Evolutionary conservation across 1,140 invertebrate genomes (phyloP).

Genomic region (Homarus americanus): DNA sequence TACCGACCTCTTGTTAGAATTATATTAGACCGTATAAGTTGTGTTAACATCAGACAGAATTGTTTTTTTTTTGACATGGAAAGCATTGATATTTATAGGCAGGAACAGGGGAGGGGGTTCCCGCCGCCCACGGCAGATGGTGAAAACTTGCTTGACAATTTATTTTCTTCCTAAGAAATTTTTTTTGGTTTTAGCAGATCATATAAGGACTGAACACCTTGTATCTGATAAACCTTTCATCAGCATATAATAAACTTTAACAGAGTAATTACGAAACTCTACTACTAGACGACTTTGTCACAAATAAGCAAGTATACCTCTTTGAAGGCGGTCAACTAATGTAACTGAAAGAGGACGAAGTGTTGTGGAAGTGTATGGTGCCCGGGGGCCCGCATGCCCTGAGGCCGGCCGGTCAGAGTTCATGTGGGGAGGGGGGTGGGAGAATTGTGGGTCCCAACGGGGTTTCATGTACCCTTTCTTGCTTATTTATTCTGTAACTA

Average conservation of each 20-base stretch:
- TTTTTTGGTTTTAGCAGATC: not conserved
- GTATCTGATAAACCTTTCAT: not conserved
- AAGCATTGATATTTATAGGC: not conserved
- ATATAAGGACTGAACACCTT: not conserved
- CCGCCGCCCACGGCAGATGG: not conserved
- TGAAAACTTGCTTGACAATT: not conserved
- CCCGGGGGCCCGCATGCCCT: not conserved
- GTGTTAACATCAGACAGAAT: not conserved
- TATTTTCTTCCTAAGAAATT: not conserved
- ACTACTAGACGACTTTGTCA: not conserved
- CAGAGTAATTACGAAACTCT: not conserved
- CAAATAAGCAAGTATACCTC: not conserved
- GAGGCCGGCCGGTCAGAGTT: conserved; percentile 6
- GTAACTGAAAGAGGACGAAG: not conserved
- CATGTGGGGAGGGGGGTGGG: not conserved
- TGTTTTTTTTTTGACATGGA: not conserved
- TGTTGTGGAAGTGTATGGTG: conserved; percentile 3
- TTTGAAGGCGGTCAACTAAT: not conserved
- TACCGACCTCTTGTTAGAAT: not conserved
- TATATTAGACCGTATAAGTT: not conserved
- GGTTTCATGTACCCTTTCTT: not conserved
- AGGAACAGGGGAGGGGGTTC: not conserved
- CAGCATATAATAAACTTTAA: not conserved
- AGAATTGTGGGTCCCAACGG: not conserved
- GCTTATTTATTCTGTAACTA: not conserved